Conservation (phyloP, 2,797 vertebrate species). For the Bradypodion ventrale region DNA sequence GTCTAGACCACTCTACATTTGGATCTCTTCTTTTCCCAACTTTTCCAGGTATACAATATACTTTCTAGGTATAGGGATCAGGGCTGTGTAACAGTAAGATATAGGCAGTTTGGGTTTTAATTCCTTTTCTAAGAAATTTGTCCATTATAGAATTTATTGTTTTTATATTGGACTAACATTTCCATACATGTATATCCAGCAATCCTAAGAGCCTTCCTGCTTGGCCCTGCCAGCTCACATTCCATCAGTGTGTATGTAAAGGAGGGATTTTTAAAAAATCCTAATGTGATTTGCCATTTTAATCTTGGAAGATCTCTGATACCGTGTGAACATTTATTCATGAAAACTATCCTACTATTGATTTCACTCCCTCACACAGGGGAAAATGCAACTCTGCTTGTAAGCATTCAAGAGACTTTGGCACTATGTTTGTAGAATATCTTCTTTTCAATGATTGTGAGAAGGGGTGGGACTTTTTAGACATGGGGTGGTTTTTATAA, state of each 20-base stretch:
- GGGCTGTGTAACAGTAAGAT: not conserved
- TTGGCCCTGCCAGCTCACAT: not conserved
- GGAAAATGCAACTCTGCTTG: not conserved
- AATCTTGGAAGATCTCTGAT: not conserved
- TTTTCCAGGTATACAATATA: not conserved
- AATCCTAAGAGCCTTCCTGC: not conserved
- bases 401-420: not conserved
- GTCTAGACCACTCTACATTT: not conserved
- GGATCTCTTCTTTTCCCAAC: not conserved
- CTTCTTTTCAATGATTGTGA: too few relatives aligned
- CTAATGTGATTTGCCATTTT: not conserved
- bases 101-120: not conserved
- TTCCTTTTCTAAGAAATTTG: not conserved
- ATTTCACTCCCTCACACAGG: not conserved
- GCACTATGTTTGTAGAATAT: not conserved
- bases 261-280: not conserved
- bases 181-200: not conserved
- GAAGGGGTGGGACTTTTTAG: too few relatives aligned
- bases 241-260: not conserved
- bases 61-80: not conserved
- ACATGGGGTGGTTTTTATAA: too few relatives aligned
- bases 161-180: not conserved
- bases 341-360: too few relatives aligned
- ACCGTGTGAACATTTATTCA: too few relatives aligned
- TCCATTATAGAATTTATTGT: not conserved